Conservation (phyloP, 1,140 invertebrate species). For the Subanguina moxae region DNA sequence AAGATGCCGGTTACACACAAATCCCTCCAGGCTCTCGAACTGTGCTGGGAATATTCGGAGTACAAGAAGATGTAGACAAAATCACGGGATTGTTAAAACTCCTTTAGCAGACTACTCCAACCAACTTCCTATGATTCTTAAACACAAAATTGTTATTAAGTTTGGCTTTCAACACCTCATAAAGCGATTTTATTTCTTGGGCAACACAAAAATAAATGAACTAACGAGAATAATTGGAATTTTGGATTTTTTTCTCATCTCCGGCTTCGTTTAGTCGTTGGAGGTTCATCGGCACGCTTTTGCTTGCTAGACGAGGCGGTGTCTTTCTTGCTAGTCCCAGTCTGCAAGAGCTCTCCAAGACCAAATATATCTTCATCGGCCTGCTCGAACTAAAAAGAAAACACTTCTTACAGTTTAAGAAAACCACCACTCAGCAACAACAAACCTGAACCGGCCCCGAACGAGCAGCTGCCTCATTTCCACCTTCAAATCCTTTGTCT, state of each 20-base stretch:
- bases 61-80: constrained; percentile 61
- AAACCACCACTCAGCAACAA: background rate
- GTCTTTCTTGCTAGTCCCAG: constrained; percentile 22
- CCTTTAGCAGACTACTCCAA: too few relatives aligned
- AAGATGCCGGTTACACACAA: constrained; percentile 68
- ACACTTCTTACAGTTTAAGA: background rate
- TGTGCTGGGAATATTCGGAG: constrained; percentile 63
- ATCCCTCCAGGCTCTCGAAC: constrained; percentile 63
- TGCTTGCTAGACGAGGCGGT: constrained; percentile 28
- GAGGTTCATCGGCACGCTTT: constrained; percentile 10
- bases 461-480: constrained; percentile 23
- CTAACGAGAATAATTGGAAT: background rate
- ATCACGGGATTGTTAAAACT: constrained; percentile 62
- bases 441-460: constrained; percentile 39
- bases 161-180: too few relatives aligned
- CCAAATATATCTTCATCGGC: constrained; percentile 48
- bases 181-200: background rate
- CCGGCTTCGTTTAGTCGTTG: constrained; percentile 15
- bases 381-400: constrained; percentile 4
- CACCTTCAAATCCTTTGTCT: constrained; percentile 38
- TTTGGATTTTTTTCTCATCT: constrained; percentile 9
- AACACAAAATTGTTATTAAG: too few relatives aligned
- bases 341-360: constrained; percentile 41
- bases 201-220: background rate
- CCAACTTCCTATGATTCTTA: too few relatives aligned